phyloP scores from a whole-genome alignment of 1,140 invertebrate genomes.

The Solenopsis invicta region DNA sequence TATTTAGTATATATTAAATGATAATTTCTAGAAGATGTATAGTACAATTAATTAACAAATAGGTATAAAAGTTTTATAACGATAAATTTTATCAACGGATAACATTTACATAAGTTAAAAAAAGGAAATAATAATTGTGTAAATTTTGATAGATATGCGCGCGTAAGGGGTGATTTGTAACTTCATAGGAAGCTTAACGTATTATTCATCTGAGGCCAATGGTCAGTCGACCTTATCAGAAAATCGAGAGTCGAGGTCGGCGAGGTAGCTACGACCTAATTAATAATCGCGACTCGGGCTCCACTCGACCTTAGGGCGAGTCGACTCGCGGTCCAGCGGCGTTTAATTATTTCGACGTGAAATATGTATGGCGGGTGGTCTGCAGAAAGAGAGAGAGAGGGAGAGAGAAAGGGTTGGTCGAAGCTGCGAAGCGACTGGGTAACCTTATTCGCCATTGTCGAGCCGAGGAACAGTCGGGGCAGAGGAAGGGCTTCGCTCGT shows the following conservation, averaged over 20 bases:
- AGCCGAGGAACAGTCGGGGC: conserved; percentile 60
- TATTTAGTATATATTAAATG: neutral
- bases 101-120: neutral
- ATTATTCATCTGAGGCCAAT: conserved; percentile 56
- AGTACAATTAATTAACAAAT: conserved; percentile 9
- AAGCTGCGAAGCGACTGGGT: conserved; percentile 76
- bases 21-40: neutral
- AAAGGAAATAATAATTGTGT: neutral
- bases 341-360: conserved; percentile 85
- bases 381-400: conserved; percentile 64
- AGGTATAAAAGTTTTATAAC: neutral
- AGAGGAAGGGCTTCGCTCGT: conserved; percentile 47
- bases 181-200: conserved; percentile 14
- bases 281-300: conserved; percentile 77
- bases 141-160: conserved; percentile 7
- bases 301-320: conserved; percentile 66
- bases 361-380: conserved; percentile 81
- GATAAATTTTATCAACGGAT: neutral
- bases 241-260: conserved; percentile 66
- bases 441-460: conserved; percentile 83
- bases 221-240: conserved; percentile 70
- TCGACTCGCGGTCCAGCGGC: conserved; percentile 79
- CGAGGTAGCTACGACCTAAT: conserved; percentile 73
- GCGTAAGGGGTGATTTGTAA: neutral
- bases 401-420: conserved; percentile 71